Evolutionary conservation across 1,140 invertebrate species (phyloP).

Genomic region (Drosophila sp.): DNA sequence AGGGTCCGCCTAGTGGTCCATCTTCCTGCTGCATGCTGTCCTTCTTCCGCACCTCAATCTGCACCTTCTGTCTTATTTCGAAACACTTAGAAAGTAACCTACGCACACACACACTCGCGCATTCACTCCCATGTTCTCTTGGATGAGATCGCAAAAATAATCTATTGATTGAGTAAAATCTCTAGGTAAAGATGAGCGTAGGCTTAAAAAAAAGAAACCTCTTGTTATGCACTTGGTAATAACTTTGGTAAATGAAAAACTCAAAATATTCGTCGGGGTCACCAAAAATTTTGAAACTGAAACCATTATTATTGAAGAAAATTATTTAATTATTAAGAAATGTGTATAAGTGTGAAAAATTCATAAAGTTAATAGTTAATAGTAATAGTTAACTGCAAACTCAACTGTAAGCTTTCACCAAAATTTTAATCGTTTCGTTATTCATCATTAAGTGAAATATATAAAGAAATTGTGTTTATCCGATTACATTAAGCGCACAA

Average conservation of each 20-base stretch:
- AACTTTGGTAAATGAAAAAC: too few species aligned
- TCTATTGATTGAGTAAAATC: background rate
- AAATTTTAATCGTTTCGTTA: too few species aligned
- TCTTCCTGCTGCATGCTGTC: conserved; percentile 16
- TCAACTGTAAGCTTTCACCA: too few species aligned
- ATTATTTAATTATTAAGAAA: too few species aligned
- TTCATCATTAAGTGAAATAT: too few species aligned
- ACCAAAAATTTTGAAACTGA: background rate
- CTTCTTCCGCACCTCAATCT: background rate
- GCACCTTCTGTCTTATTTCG: background rate
- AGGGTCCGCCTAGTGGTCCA: background rate
- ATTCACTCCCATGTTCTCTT: background rate
- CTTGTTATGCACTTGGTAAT: too few species aligned
- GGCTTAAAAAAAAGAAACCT: background rate
- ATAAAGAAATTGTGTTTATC: too few species aligned
- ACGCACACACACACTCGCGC: background rate
- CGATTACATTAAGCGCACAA: too few species aligned
- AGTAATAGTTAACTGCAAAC: too few species aligned
- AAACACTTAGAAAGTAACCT: background rate
- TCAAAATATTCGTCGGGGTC: background rate
- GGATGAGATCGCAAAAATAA: background rate
- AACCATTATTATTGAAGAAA: too few species aligned
- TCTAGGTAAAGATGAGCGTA: background rate
- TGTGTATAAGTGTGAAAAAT: too few species aligned
- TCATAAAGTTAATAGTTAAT: too few species aligned